Evolutionary conservation across 2,888 invertebrate species (phyloP).

Genomic region (Halocaridina rubra): DNA sequence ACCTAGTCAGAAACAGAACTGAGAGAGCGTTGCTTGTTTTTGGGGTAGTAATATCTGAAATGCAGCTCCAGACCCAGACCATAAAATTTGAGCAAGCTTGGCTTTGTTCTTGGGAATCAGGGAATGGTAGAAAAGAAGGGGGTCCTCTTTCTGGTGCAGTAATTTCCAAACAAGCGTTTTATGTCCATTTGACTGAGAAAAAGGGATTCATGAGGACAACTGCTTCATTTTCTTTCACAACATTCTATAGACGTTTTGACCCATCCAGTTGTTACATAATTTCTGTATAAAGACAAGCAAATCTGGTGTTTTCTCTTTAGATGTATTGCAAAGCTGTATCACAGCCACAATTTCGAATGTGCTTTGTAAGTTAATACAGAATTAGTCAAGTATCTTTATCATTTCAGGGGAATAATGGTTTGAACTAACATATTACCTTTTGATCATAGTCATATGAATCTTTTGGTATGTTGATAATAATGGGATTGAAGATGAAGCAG

Average conservation of each 20-base stretch:
- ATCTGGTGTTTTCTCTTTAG: no score
- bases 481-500: background rate
- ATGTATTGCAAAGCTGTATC: no score
- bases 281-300: no score
- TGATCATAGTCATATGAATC: no score
- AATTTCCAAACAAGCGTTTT: conserved; percentile 1
- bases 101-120: conserved; percentile 47
- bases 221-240: conserved; percentile 17
- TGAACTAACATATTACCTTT: no score
- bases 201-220: background rate
- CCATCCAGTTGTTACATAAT: no score
- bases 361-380: no score
- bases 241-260: background rate
- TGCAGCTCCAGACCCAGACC: conserved; percentile 51
- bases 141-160: background rate
- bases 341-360: no score
- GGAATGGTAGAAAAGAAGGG: conserved; percentile 9
- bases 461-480: no score
- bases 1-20: conserved; percentile 23
- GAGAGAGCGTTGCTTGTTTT: conserved; percentile 20
- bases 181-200: background rate
- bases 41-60: conserved; percentile 11
- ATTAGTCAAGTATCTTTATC: no score
- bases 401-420: no score
- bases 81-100: conserved; percentile 40